Conservation (phyloP, 2,113 vertebrate genomes). For the Poicephalus meyeri region DNA sequence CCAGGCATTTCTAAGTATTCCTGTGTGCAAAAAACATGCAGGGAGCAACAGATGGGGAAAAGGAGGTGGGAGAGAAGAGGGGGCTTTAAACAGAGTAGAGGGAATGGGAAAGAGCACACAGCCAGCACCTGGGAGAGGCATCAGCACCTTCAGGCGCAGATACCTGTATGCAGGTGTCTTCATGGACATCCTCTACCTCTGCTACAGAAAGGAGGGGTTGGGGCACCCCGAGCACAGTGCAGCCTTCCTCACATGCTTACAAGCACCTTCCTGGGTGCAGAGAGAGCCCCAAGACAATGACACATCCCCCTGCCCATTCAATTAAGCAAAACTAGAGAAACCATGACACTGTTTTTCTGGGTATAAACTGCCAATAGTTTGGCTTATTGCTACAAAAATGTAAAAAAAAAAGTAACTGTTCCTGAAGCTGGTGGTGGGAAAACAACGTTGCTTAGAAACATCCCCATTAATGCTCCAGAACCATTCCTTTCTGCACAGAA, state of each 20-base stretch:
- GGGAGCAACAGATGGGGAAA: neutral
- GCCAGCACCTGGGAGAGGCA: neutral
- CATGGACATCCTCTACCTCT: neutral
- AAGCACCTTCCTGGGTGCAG: neutral
- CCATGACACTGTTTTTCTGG: neutral
- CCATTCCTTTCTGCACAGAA: neutral
- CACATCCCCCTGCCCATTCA: fast-evolving
- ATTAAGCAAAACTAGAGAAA: neutral
- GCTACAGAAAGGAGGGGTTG: neutral
- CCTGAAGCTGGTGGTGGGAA: conserved; percentile 25
- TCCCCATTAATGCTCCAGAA: conserved; percentile 47
- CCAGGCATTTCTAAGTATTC: neutral
- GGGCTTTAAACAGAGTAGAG: neutral
- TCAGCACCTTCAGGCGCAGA: neutral
- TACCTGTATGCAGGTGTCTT: neutral
- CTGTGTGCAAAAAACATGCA: neutral
- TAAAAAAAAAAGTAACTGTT: neutral
- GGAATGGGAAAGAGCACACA: neutral
- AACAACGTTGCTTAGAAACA: conserved; percentile 69
- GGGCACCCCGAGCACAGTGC: fast-evolving
- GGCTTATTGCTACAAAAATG: conserved; percentile 18
- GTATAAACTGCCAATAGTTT: neutral
- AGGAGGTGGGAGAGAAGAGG: neutral
- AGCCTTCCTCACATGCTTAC: neutral
- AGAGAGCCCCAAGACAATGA: neutral